A percentile compares a stretch with the other conserved stretches of the same genome.
Conservation (phyloP, 92 coral and sea anemone species). For the Umimayanthus chanpuru region DNA sequence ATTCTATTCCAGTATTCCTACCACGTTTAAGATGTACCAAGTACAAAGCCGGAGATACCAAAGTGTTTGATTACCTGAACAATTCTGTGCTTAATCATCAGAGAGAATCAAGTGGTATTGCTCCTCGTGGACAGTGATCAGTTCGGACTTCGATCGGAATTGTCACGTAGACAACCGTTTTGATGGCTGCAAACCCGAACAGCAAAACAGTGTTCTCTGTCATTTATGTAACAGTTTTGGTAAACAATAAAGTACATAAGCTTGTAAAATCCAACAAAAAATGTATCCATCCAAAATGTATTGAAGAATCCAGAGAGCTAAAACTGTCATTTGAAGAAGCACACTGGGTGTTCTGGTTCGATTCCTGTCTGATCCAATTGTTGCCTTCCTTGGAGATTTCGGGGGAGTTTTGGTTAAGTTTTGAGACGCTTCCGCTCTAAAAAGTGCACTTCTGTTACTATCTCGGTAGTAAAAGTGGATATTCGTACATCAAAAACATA, state of each 20-base stretch:
- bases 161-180: background rate
- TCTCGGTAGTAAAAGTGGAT: background rate
- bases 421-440: slow-evolving; percentile 4
- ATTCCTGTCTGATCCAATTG: background rate
- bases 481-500: background rate
- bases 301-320: background rate
- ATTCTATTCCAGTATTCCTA: background rate
- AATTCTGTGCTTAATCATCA: background rate
- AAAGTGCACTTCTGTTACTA: background rate
- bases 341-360: background rate
- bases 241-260: background rate
- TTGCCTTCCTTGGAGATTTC: slow-evolving; percentile 3
- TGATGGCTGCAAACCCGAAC: background rate
- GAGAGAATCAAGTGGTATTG: background rate
- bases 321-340: background rate
- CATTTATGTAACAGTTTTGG: background rate
- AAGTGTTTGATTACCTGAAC: background rate
- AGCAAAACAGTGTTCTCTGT: background rate
- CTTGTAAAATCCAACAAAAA: background rate
- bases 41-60: background rate
- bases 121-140: background rate
- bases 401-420: background rate
- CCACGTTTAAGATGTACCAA: background rate
- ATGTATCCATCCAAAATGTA: too few species aligned
- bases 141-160: background rate